Base-by-base conservation (phyloP, 2,797 vertebrate species). In the Salmo trutta region DNA sequence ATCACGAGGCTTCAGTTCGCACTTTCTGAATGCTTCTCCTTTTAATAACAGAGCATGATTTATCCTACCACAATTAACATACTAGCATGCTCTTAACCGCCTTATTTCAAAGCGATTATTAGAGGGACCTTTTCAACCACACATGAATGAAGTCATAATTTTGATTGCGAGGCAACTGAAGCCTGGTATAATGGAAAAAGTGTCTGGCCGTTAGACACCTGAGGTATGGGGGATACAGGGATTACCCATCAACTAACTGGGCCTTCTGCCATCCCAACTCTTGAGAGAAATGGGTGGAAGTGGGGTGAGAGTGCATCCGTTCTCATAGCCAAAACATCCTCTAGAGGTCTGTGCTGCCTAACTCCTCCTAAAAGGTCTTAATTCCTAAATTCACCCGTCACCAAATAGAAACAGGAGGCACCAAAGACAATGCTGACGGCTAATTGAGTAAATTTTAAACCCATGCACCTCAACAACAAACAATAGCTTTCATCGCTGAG, bases 271-370 rank as follows among this genome's bases (percentile, higher is more conserved):
- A 86, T 33, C 59, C 51, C 77, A 53, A 83, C 82, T 82, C 78
- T 81, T 81, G 68, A 81, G 75, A 85, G 81, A 82, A 69, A 47
- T 14, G 68, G 53, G 64, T 68, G 77, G 66, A 82, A 74, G 78
- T 70, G 68, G 69, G 77, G 80, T 29, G 51, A 68, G 36, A 85
- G 71, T 68, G 17, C 14, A 73, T 88, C 79, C 64, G 24, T 54
- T 82, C 31, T 65, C 62, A 74, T 52, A 80, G 81, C 81, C 84
- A 86, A 83, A 88, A 91, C 79, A 87, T 81, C 69, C 73, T 33
- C 6, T 27, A 80, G 67, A 81, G 52, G 66, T 65, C 68, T 33
- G 69, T 54, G 41, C 62, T 62, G 33, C 75, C 75, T 75, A 64
- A 56, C 24, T 56, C 53, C 41, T 47, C 41, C 12, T n/a, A 66